Base-by-base conservation (phyloP, 2,113 vertebrate genomes). In the Albula goreensis region DNA sequence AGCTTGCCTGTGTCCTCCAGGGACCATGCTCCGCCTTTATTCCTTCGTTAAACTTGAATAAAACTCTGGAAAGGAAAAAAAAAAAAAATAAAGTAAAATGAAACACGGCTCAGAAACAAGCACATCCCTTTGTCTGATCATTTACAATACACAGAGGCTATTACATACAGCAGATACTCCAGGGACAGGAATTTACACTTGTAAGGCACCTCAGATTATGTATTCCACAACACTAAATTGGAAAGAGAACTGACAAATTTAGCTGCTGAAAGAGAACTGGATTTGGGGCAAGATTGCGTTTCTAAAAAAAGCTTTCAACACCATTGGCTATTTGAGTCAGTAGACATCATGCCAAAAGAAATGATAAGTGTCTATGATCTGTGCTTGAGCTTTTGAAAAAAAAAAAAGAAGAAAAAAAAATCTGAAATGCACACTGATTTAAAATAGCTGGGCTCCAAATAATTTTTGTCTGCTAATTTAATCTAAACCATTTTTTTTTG, bases 181-280 rank as follows among this genome's bases (percentile, higher is more conserved):
- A 25, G 78, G 83, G 87, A 85, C 15, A 7, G 12, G 19, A 82
- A 89, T 90, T 85, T 85, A 82, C 86, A 85, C 74, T 86, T 83
- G 49, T 80, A 66, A 90, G 80, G 82, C 79, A 78, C 31, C 57
- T 31, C 85, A 86, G 53, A 84, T 86, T 88, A 85, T 74, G 51
- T 10, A 87, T 89, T 89, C 60, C 81, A 41, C 41, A 78, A 49
- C 48, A 84, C 77, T 19, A 63, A 17, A 81, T 85, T 83, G 63
- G n/a, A 15, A 70, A 82, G 60, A 60, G n/a, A 88, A 22, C 60
- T 81, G 31, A 85, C 51, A 50, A 31, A 41, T 31, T 74, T 41
- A 48, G 31, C 81, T 17, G 8, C n/a, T 49, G 31, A 63, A 17
- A 17, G 60, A 63, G 2, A 63, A 63, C 60, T 63, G 17, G 19